These are phyloP conservation scores for Elephantulus edwardii DNA, from an alignment of 2,113 vertebrate genomes.

Conservation along the genomic window DNA sequence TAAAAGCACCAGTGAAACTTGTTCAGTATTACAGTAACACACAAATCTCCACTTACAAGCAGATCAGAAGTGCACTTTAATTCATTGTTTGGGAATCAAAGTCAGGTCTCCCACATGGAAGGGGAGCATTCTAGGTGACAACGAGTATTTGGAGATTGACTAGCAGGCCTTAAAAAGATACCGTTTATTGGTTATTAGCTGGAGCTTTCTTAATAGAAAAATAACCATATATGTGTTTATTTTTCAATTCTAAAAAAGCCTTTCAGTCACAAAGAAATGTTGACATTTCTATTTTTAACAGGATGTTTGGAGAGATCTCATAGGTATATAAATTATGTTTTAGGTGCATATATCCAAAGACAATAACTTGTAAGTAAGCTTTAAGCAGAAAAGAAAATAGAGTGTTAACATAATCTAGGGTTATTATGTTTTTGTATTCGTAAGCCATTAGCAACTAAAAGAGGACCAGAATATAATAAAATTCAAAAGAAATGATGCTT, in stretches of 20 bases:
- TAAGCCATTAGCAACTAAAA: conserved; percentile 38
- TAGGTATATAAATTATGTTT: conserved; percentile 11
- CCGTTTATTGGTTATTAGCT: background rate
- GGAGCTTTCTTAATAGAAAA: background rate
- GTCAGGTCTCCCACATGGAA: background rate
- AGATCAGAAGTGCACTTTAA: background rate
- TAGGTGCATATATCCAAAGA: background rate
- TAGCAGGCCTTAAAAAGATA: background rate
- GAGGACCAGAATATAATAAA: background rate
- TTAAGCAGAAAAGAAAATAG: background rate
- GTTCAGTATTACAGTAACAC: background rate
- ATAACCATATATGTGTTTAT: background rate
- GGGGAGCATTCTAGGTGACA: background rate
- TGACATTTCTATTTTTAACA: background rate
- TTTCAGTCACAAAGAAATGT: background rate
- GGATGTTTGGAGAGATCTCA: conserved; percentile 21
- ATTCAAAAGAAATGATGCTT: conserved; percentile 4
- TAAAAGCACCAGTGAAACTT: background rate
- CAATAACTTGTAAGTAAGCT: background rate
- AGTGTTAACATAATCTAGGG: background rate
- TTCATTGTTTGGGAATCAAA: background rate
- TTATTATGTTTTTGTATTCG: background rate
- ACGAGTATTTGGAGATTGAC: background rate
- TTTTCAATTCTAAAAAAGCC: conserved; percentile 16
- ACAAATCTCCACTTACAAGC: background rate